Percentiles rank a stretch among this genome's conserved stretches.
Conservation (phyloP, 1,140 invertebrate genomes). For the Cydia amplana region DNA sequence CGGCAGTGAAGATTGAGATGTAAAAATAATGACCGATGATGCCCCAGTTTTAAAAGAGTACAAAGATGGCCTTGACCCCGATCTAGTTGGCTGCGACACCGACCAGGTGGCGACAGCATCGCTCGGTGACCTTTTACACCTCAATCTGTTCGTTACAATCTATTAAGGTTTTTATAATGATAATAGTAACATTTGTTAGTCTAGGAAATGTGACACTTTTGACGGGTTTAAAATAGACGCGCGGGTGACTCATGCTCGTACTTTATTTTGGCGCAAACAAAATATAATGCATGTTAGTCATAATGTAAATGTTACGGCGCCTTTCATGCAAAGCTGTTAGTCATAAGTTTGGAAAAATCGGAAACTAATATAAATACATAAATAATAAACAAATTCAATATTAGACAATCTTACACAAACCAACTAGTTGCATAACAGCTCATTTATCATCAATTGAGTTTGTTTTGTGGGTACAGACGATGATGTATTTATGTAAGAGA, state of each 20-base stretch:
- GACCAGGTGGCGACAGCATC: constrained; percentile 44
- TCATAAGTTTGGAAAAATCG: too few species aligned
- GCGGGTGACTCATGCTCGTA: neutral
- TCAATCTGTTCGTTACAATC: constrained; percentile 36
- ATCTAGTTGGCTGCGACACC: constrained; percentile 52
- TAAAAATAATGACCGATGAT: constrained; percentile 39
- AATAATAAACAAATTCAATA: too few species aligned
- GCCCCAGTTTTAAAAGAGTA: constrained; percentile 53
- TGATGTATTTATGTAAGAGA: too few species aligned
- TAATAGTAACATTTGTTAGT: constrained; percentile 11
- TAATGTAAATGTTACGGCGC: neutral
- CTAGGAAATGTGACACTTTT: constrained; percentile 26
- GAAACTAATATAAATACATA: too few species aligned
- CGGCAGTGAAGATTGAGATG: constrained; percentile 21
- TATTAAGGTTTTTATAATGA: constrained; percentile 1
- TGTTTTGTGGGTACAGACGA: too few species aligned
- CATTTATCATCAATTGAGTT: too few species aligned
- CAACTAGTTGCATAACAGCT: too few species aligned
- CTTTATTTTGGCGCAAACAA: neutral
- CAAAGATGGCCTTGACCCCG: constrained; percentile 65
- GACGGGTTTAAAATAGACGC: constrained; percentile 4
- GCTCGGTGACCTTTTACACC: constrained; percentile 47
- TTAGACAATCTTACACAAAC: too few species aligned
- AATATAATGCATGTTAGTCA: neutral
- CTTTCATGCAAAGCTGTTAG: neutral